Evolutionary conservation across 1,140 invertebrate species (phyloP).

Genomic region (Helicorthomorpha holstii): DNA sequence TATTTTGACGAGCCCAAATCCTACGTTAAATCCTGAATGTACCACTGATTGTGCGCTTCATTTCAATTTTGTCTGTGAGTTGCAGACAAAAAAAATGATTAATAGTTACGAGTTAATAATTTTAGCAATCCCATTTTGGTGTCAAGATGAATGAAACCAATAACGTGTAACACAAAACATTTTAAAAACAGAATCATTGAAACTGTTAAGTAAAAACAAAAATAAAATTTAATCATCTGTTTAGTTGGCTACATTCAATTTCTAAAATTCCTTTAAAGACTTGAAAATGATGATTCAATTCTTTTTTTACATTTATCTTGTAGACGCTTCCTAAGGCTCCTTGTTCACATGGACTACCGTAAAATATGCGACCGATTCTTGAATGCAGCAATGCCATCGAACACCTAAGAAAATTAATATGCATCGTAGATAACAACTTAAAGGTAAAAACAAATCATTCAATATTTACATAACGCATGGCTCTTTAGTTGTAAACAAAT

Average conservation of each 20-base stretch:
- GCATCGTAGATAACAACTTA: neutral
- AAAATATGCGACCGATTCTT: constrained; percentile 64
- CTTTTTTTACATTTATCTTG: constrained; percentile 55
- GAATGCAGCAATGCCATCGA: constrained; percentile 86
- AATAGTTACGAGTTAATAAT: too few species aligned
- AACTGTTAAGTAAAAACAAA: neutral
- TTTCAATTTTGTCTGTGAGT: too few species aligned
- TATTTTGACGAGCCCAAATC: too few species aligned
- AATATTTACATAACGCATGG: constrained; percentile 65
- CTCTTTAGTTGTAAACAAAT: constrained; percentile 63
- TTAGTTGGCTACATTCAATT: constrained; percentile 7
- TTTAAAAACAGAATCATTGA: neutral
- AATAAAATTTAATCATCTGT: neutral
- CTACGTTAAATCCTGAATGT: too few species aligned
- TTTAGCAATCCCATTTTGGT: too few species aligned
- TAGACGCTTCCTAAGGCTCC: constrained; percentile 53
- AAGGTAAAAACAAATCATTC: constrained; percentile 3
- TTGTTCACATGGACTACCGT: constrained; percentile 34
- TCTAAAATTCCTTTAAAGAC: constrained; percentile 37
- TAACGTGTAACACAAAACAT: neutral
- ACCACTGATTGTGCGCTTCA: too few species aligned
- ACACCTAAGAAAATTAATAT: constrained; percentile 28
- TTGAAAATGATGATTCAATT: constrained; percentile 81
- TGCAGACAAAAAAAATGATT: too few species aligned
- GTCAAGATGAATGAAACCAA: too few species aligned